A percentile compares a stretch with the other conserved stretches of the same genome.
Evolutionary conservation across 1,140 invertebrate genomes (phyloP).

Genomic region (Brachionus paranguensis): DNA sequence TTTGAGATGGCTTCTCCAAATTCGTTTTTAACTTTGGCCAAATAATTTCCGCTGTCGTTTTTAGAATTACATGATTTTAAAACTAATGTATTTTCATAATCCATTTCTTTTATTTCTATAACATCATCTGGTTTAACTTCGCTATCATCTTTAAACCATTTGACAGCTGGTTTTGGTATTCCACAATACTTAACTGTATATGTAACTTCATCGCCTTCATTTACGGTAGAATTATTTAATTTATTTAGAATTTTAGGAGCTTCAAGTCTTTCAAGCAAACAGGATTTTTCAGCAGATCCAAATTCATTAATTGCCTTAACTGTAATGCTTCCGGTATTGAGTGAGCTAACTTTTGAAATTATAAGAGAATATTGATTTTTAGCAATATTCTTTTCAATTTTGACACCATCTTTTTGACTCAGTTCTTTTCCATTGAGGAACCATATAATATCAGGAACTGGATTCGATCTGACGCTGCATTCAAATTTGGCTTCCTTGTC

Average conservation of each 20-base stretch:
- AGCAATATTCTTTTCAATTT: slow-evolving; percentile 5
- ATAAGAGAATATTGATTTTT: not conserved
- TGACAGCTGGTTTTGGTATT: slow-evolving; percentile 40
- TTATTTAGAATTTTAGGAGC: slow-evolving; percentile 41
- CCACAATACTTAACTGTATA: slow-evolving; percentile 42
- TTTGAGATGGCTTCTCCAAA: slow-evolving; percentile 18
- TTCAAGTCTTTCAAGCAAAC: not conserved
- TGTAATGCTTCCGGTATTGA: not conserved
- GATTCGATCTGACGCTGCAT: slow-evolving; percentile 57
- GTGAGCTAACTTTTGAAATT: not conserved
- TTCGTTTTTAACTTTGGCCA: slow-evolving; percentile 24
- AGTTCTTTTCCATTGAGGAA: slow-evolving; percentile 50
- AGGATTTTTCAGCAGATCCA: slow-evolving; percentile 5
- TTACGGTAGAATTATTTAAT: slow-evolving; percentile 40
- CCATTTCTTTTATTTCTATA: not conserved
- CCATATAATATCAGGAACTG: slow-evolving; percentile 76
- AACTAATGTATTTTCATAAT: not conserved
- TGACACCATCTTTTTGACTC: slow-evolving; percentile 16
- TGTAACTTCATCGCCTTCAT: slow-evolving; percentile 41
- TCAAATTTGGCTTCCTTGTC: slow-evolving; percentile 36
- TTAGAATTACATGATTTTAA: not conserved
- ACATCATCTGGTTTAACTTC: not conserved
- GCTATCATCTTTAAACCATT: slow-evolving; percentile 49
- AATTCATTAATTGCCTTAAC: not conserved
- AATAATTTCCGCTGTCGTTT: slow-evolving; percentile 16